A percentile compares a stretch with the other conserved stretches of the same genome.
Evolutionary conservation across 2,888 invertebrate genomes (phyloP).

Genomic region (Alloscopus bannaensis): DNA sequence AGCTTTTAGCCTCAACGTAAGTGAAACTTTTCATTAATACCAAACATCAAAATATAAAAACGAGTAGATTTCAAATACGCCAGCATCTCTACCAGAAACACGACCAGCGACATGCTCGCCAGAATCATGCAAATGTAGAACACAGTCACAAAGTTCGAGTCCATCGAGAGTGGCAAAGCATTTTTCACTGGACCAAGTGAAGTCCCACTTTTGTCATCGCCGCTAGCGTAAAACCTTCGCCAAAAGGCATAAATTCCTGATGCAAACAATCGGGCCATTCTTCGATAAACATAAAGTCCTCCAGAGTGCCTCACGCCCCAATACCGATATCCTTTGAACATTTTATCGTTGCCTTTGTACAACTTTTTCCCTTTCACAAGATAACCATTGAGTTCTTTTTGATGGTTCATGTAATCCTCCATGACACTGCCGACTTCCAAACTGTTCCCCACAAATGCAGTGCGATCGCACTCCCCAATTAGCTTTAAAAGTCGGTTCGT

Average conservation of each 20-base stretch:
- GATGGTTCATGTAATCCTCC: neutral
- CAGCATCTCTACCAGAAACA: too few relatives aligned
- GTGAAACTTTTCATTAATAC: too few relatives aligned
- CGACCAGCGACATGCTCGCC: too few relatives aligned
- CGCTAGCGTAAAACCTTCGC: neutral
- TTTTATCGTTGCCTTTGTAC: neutral
- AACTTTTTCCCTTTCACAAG: too few relatives aligned
- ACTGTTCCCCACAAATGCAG: neutral
- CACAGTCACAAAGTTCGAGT: constrained; percentile 3
- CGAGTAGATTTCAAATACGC: too few relatives aligned
- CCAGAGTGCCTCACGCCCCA: neutral
- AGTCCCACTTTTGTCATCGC: neutral
- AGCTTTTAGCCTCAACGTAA: too few relatives aligned
- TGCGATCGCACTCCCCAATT: neutral
- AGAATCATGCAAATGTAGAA: neutral
- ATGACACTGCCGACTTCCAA: neutral
- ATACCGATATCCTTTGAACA: neutral
- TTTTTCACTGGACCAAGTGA: neutral
- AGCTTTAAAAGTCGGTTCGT: neutral
- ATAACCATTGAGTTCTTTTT: neutral
- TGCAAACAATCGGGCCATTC: neutral
- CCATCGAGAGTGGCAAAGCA: neutral
- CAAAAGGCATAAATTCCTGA: constrained; percentile 1
- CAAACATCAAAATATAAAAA: too few relatives aligned
- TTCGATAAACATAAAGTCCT: neutral